Percentiles rank a stretch among this genome's conserved stretches.
phyloP scores from a whole-genome alignment of 1,140 invertebrate genomes.

The Conus betulinus region DNA sequence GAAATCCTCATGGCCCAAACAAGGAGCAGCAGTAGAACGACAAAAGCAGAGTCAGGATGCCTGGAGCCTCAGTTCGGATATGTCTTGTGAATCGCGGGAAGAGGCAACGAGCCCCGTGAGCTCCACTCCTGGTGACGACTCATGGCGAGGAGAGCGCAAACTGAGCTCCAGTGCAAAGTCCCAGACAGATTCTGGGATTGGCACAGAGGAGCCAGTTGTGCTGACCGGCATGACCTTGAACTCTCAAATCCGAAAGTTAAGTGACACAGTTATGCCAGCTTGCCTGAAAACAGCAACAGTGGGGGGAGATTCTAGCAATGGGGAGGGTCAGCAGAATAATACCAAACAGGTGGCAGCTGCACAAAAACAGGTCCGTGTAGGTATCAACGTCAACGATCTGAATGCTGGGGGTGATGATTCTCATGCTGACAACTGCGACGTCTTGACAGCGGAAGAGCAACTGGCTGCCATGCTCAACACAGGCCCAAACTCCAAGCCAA shows the following conservation, averaged over 20 bases:
- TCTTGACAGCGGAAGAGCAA: constrained; percentile 65
- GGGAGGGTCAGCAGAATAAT: constrained; percentile 61
- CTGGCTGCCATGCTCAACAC: constrained; percentile 63
- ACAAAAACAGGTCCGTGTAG: constrained; percentile 52
- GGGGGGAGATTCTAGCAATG: background rate
- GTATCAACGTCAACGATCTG: constrained; percentile 66
- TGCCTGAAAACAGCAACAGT: background rate
- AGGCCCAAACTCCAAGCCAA: constrained; percentile 67
- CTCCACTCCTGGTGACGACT: constrained; percentile 57
- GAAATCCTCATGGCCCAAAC: constrained; percentile 37
- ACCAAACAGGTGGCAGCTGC: constrained; percentile 54
- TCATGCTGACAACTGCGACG: constrained; percentile 54
- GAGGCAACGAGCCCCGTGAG: constrained; percentile 56
- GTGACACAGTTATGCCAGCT: background rate
- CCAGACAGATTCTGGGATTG: constrained; percentile 67
- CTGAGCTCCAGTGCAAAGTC: constrained; percentile 63
- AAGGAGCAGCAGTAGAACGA: background rate
- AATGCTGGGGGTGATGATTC: constrained; percentile 40
- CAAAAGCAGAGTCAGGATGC: constrained; percentile 63
- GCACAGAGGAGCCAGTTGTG: constrained; percentile 50
- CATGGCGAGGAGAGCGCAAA: constrained; percentile 56
- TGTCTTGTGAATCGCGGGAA: constrained; percentile 58
- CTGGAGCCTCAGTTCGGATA: constrained; percentile 61
- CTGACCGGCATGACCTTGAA: background rate
- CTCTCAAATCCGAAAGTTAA: background rate